Percentiles rank a stretch among this genome's conserved stretches.
Evolutionary conservation across 1,140 invertebrate species (phyloP).

Genomic region (Ladona fulva): DNA sequence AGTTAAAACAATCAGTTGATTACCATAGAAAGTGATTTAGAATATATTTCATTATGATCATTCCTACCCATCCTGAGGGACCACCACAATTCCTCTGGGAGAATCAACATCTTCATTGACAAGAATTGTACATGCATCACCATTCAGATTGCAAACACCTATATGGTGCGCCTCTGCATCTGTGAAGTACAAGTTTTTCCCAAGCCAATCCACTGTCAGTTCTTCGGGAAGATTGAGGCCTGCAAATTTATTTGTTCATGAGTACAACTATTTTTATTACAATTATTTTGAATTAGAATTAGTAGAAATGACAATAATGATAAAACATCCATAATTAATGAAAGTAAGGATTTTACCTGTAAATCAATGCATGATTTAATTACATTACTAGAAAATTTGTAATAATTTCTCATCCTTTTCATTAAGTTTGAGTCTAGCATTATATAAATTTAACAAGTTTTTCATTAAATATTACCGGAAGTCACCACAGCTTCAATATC

Average conservation of each 20-base stretch:
- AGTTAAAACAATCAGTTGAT: too few relatives aligned
- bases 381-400: too few relatives aligned
- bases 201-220: slow-evolving; percentile 72
- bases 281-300: too few relatives aligned
- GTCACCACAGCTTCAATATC: slow-evolving; percentile 43
- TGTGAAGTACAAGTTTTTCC: slow-evolving; percentile 69
- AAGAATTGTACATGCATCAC: slow-evolving; percentile 50
- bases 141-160: slow-evolving; percentile 59
- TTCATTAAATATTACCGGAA: slow-evolving; percentile 26
- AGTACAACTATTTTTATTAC: too few relatives aligned
- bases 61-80: slow-evolving; percentile 50
- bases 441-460: too few relatives aligned
- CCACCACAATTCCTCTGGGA: slow-evolving; percentile 52
- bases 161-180: slow-evolving; percentile 61
- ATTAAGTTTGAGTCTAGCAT: too few relatives aligned
- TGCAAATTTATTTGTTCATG: slow-evolving; percentile 28
- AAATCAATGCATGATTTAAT: too few relatives aligned
- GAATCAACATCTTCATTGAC: slow-evolving; percentile 44
- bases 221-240: slow-evolving; percentile 66
- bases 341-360: too few relatives aligned
- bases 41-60: background rate
- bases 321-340: too few relatives aligned
- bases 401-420: too few relatives aligned
- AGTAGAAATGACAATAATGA: too few relatives aligned
- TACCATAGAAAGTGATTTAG: too few relatives aligned